Evolutionary conservation across 2,888 invertebrate species (phyloP), one percentile per base, ranked within the genome.

Genomic region (Eupsilia transversa): DNA sequence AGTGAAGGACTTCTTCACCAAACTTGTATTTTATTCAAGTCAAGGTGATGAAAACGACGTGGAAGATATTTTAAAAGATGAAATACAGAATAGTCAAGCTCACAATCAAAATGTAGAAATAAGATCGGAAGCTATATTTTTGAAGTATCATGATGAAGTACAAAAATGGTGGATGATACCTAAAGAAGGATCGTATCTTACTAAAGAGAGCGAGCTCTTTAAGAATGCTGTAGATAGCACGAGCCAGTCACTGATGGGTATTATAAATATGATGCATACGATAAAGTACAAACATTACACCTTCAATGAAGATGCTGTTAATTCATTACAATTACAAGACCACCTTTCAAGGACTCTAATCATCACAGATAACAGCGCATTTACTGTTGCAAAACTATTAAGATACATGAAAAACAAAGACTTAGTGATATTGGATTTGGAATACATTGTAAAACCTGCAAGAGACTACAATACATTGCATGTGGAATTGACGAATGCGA

Each of bases 131-230:
- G n/a, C n/a, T n/a, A n/a, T n/a, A n/a, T n/a, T n/a, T n/a, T n/a
- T n/a, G n/a, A n/a, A n/a, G n/a, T n/a, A n/a, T 43, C 72, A 72
- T 0, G 71, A 72, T 70, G 71, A 54, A 43, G 27, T 72, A 12
- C 70, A 56, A 14, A 69, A 69, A 35, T 72, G 71, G 71, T 72
- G 72, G 71, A 70, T 72, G 72, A 35, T 9, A 27, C 71, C 71
- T 3, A 56, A 72, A 43, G 43, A 70, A 5, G 72, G 43, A 1
- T 20, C 27, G 7, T 72, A 52, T 43, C 41, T 72, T 4, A 70
- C 71, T 9, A 72, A 27, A 43, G 27, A 70, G 1, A 70, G 54
- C 2, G 33, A 70, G 1, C 35, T 70, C 2, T 72, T 43, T 27
- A 20, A 35, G 23, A 68, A 54, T 54, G 68, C 71, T 33, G 41